phyloP scores from a whole-genome alignment of 2,888 invertebrate species.

The Aplocera efformata region DNA sequence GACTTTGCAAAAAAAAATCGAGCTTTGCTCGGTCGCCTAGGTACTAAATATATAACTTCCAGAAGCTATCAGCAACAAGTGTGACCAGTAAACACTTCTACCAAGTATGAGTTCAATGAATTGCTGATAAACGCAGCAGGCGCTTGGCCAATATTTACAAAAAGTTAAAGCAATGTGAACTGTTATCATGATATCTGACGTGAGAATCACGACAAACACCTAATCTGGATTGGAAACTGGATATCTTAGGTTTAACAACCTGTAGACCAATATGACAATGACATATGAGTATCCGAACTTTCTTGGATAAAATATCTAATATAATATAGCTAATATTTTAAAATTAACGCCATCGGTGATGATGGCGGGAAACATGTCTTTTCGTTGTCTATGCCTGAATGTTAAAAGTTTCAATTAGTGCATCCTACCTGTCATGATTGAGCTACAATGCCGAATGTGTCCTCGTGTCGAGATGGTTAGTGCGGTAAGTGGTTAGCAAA shows the following conservation, averaged over 20 bases:
- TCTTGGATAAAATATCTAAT: slow-evolving; percentile 1
- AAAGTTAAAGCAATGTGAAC: slow-evolving; percentile 37
- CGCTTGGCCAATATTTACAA: slow-evolving; percentile 49
- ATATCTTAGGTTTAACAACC: slow-evolving; percentile 39
- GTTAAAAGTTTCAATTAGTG: no score
- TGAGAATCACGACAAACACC: slow-evolving; percentile 38
- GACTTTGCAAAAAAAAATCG: no score
- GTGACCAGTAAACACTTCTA: slow-evolving; percentile 27
- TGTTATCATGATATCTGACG: slow-evolving; percentile 50
- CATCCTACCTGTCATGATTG: no score
- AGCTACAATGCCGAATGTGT: no score
- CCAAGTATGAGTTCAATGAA: slow-evolving; percentile 34
- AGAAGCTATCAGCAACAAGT: slow-evolving; percentile 18
- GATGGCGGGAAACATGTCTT: no score
- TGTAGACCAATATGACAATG: slow-evolving; percentile 25
- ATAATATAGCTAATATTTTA: no score
- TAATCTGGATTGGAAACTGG: slow-evolving; percentile 34
- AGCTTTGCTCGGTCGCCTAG: no score
- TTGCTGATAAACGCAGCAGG: slow-evolving; percentile 36
- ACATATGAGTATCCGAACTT: no score
- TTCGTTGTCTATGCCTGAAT: no score
- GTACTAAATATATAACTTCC: slow-evolving; percentile 3
- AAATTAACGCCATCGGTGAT: no score
- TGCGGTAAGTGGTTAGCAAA: no score
- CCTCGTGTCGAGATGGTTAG: no score